A percentile compares a stretch with the other conserved stretches of the same genome.
phyloP scores from a whole-genome alignment of 2,888 invertebrate genomes.

The Beris morrisii region DNA sequence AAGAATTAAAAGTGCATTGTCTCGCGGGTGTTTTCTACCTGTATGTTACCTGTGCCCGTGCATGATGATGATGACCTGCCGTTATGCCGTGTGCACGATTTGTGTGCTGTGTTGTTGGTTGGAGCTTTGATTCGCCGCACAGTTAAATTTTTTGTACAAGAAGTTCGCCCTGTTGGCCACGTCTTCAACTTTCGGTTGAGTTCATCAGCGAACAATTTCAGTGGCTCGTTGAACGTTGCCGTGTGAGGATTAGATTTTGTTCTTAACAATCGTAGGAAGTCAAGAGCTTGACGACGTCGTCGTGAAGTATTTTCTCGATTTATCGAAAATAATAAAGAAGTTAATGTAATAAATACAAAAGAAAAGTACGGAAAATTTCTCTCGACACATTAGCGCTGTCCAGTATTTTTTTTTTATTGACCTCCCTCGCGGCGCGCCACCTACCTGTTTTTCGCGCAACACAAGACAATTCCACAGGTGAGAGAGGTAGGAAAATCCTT shows the following conservation, averaged over 20 bases:
- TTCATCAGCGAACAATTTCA: conserved; percentile 4
- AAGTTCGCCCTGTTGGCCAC: conserved; percentile 21
- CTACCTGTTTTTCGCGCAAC: too few relatives aligned
- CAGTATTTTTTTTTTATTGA: too few relatives aligned
- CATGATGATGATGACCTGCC: conserved; percentile 28
- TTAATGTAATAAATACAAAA: too few relatives aligned
- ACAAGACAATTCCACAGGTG: too few relatives aligned
- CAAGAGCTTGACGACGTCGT: conserved; percentile 3
- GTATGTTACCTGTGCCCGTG: conserved; percentile 7
- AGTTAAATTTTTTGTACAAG: conserved; percentile 17
- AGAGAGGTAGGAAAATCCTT: too few relatives aligned
- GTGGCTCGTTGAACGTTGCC: conserved; percentile 30
- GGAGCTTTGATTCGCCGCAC: conserved; percentile 26
- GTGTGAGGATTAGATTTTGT: conserved; percentile 20
- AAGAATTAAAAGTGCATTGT: too few relatives aligned
- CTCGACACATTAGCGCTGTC: too few relatives aligned
- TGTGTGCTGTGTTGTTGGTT: neutral
- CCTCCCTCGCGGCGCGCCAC: too few relatives aligned
- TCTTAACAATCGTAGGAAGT: too few relatives aligned
- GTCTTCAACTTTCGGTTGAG: conserved; percentile 25
- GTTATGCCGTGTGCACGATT: conserved; percentile 5
- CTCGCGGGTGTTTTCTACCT: conserved; percentile 1
- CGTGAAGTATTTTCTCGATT: too few relatives aligned
- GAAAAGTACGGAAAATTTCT: too few relatives aligned
- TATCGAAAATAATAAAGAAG: too few relatives aligned